Percentiles rank a stretch among this genome's conserved stretches.
Conservation (phyloP, 2,888 invertebrate species). For the Prosopocoilus inquinatus region DNA sequence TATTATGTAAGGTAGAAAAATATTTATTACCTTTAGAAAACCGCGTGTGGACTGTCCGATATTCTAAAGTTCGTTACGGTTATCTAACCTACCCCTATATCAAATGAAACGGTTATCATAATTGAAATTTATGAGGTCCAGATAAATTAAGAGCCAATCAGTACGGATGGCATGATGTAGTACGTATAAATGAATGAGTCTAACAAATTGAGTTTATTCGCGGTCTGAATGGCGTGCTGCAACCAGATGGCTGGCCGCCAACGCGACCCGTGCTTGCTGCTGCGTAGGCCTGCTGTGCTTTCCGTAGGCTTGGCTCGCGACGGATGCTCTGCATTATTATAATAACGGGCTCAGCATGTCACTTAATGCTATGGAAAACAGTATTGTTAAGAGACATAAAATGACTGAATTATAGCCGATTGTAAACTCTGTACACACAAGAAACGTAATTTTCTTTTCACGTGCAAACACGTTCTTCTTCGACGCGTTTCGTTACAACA, state of each 20-base stretch:
- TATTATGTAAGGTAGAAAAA: background rate
- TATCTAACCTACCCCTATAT: conserved; percentile 13
- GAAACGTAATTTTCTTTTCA: background rate
- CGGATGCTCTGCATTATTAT: conserved; percentile 38
- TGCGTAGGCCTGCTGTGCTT: conserved; percentile 26
- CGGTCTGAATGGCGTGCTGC: conserved; percentile 31
- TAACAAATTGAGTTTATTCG: conserved; percentile 39
- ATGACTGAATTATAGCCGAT: conserved; percentile 30
- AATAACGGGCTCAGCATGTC: conserved; percentile 34
- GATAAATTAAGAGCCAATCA: conserved; percentile 39
- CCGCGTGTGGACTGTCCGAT: background rate
- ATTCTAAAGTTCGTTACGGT: background rate
- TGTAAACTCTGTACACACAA: conserved; percentile 13
- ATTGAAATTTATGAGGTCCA: conserved; percentile 32
- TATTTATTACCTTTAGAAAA: background rate
- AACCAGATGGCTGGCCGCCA: conserved; percentile 36
- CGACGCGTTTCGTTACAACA: conserved; percentile 10
- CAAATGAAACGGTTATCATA: conserved; percentile 28
- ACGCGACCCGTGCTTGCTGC: conserved; percentile 27
- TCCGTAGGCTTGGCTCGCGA: conserved; percentile 37
- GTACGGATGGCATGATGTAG: conserved; percentile 30
- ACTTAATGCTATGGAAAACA: conserved; percentile 32
- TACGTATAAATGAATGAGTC: conserved; percentile 34
- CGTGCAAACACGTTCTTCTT: background rate
- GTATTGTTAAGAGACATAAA: conserved; percentile 32